Base-by-base conservation (phyloP, 2,797 vertebrate species). In the Pangasius mekongensis region DNA sequence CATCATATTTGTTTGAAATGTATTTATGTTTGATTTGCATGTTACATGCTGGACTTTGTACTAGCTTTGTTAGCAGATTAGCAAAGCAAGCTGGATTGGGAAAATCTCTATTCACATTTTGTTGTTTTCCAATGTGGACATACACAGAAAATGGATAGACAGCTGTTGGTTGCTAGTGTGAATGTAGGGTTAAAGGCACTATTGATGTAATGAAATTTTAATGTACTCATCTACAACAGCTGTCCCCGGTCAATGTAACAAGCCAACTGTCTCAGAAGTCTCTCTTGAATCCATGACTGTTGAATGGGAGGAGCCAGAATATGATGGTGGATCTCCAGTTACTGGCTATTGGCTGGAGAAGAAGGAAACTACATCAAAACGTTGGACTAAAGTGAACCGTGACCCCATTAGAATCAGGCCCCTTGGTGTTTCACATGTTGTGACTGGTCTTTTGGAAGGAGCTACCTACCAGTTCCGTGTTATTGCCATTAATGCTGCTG, bases 251-350 rank as follows among this genome's bases (percentile, higher is more conserved):
- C 97, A 98, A 91, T 98, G 98, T 93, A 98, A 99, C 89, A 99
- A 99, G 90, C 99, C 99, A 88, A 98, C 97, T 0, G 95, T 99
- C 11, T 97, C 97, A 56, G 97, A 99, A 0, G 93, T 99, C 93
- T 96, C 96, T 90, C 93, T 96, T 91, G 97, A 99, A 93, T 97
- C 96, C 0, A 99, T 99, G 98, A 98, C 96, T 0, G 97, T 99
- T 89, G 98, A 98, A 92, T 99, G 99, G 99, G 98, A 99, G 36
- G 98, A 99, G 86, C 98, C 98, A 88, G 97, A 99, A 93, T 97
- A 98, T 3, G 98, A 99, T 47, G 99, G 99, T 9, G 99, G 99
- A 60, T 99, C 99, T 90, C 94, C 97, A 67, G 94, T 99, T 90
- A 99, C 98, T 1, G 97, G 98, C 54, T 99, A 99, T 91, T 97